These are phyloP conservation scores for Aplocera efformata DNA, from an alignment of 2,888 invertebrate genomes.

Conservation along the genomic window DNA sequence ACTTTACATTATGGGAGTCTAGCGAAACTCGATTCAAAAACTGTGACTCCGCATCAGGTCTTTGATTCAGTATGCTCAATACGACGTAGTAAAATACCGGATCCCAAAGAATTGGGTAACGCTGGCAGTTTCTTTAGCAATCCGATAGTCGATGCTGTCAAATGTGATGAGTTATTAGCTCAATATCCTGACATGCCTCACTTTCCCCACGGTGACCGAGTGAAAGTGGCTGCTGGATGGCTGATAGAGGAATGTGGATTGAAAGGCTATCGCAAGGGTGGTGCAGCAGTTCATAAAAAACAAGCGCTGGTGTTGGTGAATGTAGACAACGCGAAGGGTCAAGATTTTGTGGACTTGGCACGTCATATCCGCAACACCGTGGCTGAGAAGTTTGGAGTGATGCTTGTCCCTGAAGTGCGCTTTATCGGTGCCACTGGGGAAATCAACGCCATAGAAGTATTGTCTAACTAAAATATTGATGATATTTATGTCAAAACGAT, in stretches of 20 bases:
- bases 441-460: conserved; percentile 3
- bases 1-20: conserved; percentile 11
- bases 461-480: neutral
- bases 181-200: conserved; percentile 12
- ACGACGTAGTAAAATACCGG: conserved; percentile 19
- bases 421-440: conserved; percentile 15
- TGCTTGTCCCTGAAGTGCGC: conserved; percentile 21
- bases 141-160: conserved; percentile 10
- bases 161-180: conserved; percentile 5
- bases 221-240: conserved; percentile 25
- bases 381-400: conserved; percentile 13
- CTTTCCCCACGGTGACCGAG: conserved; percentile 8
- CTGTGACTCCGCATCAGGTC: conserved; percentile 6
- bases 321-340: conserved; percentile 14
- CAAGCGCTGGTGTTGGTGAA: conserved; percentile 25
- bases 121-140: conserved; percentile 27
- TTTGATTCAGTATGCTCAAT: conserved; percentile 13
- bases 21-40: conserved; percentile 4
- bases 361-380: conserved; percentile 14
- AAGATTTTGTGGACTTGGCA: conserved; percentile 15
- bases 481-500: no score
- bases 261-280: conserved; percentile 19
- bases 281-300: conserved; percentile 17
- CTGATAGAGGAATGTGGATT: conserved; percentile 20
- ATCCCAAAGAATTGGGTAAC: conserved; percentile 18